Conservation (phyloP, 1,140 invertebrate genomes). For the Patella vulgata region DNA sequence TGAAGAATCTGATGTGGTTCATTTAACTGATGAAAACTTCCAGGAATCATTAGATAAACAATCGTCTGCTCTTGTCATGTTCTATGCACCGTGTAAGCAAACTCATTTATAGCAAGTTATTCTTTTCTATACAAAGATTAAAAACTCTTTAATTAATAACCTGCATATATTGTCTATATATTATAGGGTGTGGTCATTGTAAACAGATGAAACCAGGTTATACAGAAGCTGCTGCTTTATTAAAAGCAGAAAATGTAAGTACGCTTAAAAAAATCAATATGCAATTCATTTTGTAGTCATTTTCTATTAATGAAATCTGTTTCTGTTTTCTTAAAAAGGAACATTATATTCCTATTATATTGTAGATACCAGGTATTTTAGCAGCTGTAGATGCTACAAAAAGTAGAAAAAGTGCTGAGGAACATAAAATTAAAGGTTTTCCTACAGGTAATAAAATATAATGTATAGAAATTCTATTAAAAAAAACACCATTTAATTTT, state of each 20-base stretch:
- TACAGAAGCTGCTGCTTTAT: conserved; percentile 53
- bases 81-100: conserved; percentile 83
- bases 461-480: background rate
- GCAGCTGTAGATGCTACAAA: conserved; percentile 87
- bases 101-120: no score
- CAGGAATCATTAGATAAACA: conserved; percentile 73
- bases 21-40: conserved; percentile 79
- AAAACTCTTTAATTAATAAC: background rate
- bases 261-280: no score
- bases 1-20: conserved; percentile 76
- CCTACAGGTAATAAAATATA: conserved; percentile 72
- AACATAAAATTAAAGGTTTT: conserved; percentile 82
- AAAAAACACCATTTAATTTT: no score
- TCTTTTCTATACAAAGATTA: conserved; percentile 9
- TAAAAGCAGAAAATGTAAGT: conserved; percentile 54
- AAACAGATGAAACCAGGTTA: conserved; percentile 69
- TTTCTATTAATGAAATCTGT: background rate
- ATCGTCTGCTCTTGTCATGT: conserved; percentile 85
- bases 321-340: background rate
- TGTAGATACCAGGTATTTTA: conserved; percentile 76
- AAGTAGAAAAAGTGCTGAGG: conserved; percentile 74
- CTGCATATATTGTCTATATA: conserved; percentile 1
- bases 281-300: no score
- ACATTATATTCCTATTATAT: conserved; percentile 7
- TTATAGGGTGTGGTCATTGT: conserved; percentile 70